Percentiles rank a stretch among this genome's conserved stretches.
Evolutionary conservation across 2,797 vertebrate species (phyloP).

Genomic region (Lagocephalus sceleratus): DNA sequence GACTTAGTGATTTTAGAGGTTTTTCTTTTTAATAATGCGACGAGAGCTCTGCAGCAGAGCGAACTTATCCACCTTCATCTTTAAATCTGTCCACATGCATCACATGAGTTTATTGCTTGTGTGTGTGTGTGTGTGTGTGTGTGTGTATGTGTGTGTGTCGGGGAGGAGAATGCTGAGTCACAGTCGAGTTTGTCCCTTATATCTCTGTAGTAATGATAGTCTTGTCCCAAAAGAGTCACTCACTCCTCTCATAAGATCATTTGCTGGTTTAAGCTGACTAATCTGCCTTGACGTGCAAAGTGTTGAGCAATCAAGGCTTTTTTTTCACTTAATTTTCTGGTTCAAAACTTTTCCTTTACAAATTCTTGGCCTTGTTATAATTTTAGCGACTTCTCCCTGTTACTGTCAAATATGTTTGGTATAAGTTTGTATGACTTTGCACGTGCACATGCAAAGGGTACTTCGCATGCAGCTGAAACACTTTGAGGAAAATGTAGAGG

Average conservation of each 20-base stretch:
- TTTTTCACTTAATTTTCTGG: slow-evolving; percentile 3
- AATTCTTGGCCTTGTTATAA: not conserved
- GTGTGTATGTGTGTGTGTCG: too few species aligned
- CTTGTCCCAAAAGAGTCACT: slow-evolving; percentile 18
- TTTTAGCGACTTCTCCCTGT: not conserved
- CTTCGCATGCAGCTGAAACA: too few species aligned
- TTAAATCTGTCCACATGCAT: slow-evolving; percentile 22
- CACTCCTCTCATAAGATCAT: slow-evolving; percentile 33
- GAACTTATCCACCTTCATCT: slow-evolving; percentile 35
- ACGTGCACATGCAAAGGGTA: too few species aligned
- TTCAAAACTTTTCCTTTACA: not conserved
- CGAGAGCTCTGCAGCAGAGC: slow-evolving; percentile 37
- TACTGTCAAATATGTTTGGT: not conserved
- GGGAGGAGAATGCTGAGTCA: slow-evolving; percentile 33
- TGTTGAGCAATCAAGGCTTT: slow-evolving; percentile 24
- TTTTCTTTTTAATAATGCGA: slow-evolving; percentile 50
- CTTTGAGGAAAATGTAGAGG: too few species aligned
- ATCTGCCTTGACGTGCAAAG: too few species aligned
- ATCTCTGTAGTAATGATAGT: too few species aligned
- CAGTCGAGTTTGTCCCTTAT: not conserved
- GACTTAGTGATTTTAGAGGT: slow-evolving; percentile 41
- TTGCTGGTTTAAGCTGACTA: slow-evolving; percentile 38
- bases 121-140: not conserved
- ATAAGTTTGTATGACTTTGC: too few species aligned
- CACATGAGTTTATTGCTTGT: slow-evolving; percentile 10